These are phyloP conservation scores for Ditylenchus dipsaci DNA, from an alignment of 1,140 invertebrate genomes.

Conservation along the genomic window DNA sequence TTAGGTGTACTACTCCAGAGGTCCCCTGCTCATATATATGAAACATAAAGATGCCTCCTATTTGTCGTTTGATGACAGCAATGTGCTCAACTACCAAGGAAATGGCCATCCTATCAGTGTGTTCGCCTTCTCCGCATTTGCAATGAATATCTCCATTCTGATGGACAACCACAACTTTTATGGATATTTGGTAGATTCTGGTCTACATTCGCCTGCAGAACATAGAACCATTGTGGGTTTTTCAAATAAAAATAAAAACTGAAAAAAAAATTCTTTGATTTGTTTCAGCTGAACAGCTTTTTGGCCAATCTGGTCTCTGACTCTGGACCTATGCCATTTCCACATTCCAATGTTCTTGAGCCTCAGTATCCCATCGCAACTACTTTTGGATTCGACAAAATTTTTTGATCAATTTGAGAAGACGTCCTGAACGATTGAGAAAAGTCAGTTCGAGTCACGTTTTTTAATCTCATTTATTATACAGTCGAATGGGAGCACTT, in stretches of 20 bases:
- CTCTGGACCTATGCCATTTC: slow-evolving; percentile 28
- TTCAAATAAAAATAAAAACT: neutral
- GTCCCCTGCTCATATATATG: slow-evolving; percentile 78
- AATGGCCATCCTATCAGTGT: slow-evolving; percentile 88
- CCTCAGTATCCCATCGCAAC: slow-evolving; percentile 63
- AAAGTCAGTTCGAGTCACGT: slow-evolving; percentile 60
- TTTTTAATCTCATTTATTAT: too few relatives aligned
- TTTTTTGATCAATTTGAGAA: slow-evolving; percentile 86
- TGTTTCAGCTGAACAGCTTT: slow-evolving; percentile 36
- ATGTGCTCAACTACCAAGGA: slow-evolving; percentile 66
- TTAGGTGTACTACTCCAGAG: slow-evolving; percentile 84
- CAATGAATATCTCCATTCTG: slow-evolving; percentile 62
- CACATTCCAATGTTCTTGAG: slow-evolving; percentile 59
- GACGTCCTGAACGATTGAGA: slow-evolving; percentile 72
- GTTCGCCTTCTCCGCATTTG: slow-evolving; percentile 78
- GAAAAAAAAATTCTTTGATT: neutral
- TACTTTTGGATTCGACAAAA: slow-evolving; percentile 70
- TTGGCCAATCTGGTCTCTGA: slow-evolving; percentile 34
- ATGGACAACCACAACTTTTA: slow-evolving; percentile 49
- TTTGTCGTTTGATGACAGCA: slow-evolving; percentile 71
- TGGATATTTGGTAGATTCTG: slow-evolving; percentile 64
- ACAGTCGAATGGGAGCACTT: too few relatives aligned
- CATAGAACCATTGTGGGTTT: neutral
- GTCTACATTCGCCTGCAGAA: neutral
- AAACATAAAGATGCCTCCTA: slow-evolving; percentile 64